Evolutionary conservation across 2,797 vertebrate species (phyloP).

Genomic region (Centroberyx gerrardi): DNA sequence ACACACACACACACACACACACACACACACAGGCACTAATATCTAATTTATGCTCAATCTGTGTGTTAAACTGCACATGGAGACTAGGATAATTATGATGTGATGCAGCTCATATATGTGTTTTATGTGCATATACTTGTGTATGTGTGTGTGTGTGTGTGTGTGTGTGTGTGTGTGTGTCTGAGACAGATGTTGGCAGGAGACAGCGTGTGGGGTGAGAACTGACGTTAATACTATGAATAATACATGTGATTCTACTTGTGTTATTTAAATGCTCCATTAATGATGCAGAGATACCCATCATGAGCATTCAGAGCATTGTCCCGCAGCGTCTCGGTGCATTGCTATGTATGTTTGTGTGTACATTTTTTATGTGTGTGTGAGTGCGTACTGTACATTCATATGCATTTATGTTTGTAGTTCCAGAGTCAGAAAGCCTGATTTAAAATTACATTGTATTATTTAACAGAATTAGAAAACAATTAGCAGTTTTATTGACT

Average conservation of each 20-base stretch:
- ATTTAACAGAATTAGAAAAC: constrained; percentile 32
- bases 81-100: not conserved
- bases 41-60: constrained; percentile 35
- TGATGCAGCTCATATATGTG: not conserved
- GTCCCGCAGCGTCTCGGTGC: constrained; percentile 5
- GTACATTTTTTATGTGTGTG: not conserved
- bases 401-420: not conserved
- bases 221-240: constrained; percentile 48
- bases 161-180: not conserved
- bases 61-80: not conserved
- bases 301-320: constrained; percentile 23
- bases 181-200: constrained; percentile 10
- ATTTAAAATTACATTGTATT: constrained; percentile 3
- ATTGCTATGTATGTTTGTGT: constrained; percentile 5
- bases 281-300: constrained; percentile 42
- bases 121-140: constrained; percentile 10
- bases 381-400: constrained; percentile 2
- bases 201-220: constrained; percentile 33
- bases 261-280: constrained; percentile 54
- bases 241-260: constrained; percentile 40
- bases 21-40: constrained; percentile 14
- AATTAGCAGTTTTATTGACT: constrained; percentile 22
- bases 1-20: constrained; percentile 16
- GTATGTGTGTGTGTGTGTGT: constrained; percentile 2
- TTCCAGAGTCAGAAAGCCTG: constrained; percentile 8